Evolutionary conservation across 2,113 vertebrate genomes (phyloP), one percentile per base, ranked within the genome.

Genomic region (Nothocercus julius): DNA sequence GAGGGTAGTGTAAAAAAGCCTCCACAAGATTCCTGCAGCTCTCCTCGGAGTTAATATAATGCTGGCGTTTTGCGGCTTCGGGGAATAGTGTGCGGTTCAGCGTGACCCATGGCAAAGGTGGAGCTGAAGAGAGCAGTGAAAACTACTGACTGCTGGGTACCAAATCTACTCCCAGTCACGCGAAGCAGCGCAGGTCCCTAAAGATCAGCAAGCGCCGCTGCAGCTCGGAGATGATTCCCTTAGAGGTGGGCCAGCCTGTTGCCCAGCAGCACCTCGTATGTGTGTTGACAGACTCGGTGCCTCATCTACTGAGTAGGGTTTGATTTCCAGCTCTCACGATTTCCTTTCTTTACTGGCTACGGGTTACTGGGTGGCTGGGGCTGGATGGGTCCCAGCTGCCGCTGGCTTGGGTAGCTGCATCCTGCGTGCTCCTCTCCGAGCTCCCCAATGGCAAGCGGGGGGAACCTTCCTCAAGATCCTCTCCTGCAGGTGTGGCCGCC

Each of bases 61-160:
- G 28, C 44, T 49, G 70, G 53, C 2, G 2, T 2, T 51, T 17
- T 5, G 2, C 14, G 59, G 34, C 49, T 45, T 68, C 27, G 19
- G 67, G 82, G 66, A 44, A 3, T 42, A 5, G 13, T 36, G 64
- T 27, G 38, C 51, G 28, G 18, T 27, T 2, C 22, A 14, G 72
- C 0, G 0, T 15, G 56, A 28, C 28, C 38, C 22, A 30, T 45
- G 44, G 87, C 49, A 28, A 1, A 0, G 5, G 0, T 4, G 18
- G 84, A 9, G 18, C 81, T 34, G 66, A 20, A 49, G 64, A 27
- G 34, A 32, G 34, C 20, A 30, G 59, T 21, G 53, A 32, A 56
- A 34, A 38, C 11, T 25, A 27, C 7, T 7, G 80, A 6, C 68
- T 54, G 44, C 40, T 19, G 63, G 49, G 17, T 62, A 56, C 77